Evolutionary conservation across 2,888 invertebrate genomes (phyloP).

Genomic region (Oasisia sp.): DNA sequence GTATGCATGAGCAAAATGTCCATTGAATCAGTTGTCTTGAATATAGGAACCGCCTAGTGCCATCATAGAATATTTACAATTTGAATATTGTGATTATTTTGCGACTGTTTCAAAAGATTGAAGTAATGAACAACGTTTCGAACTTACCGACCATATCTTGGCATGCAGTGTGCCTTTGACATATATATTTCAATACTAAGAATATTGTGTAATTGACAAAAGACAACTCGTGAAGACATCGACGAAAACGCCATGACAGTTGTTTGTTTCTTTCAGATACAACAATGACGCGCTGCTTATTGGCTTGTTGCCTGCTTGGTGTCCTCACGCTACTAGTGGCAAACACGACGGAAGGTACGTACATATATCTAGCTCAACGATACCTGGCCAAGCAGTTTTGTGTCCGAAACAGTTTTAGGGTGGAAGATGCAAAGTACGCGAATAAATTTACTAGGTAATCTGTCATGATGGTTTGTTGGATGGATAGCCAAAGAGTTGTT

Average conservation of each 20-base stretch:
- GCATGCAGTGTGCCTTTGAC: too few species aligned
- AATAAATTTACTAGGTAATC: too few species aligned
- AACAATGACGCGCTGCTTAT: neutral
- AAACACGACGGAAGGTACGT: neutral
- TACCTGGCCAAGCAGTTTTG: neutral
- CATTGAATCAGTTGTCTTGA: too few species aligned
- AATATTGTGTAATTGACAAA: neutral
- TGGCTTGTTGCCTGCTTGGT: slow-evolving; percentile 13
- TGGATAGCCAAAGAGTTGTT: too few species aligned
- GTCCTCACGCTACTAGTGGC: neutral
- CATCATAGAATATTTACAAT: too few species aligned
- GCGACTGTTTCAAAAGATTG: too few species aligned
- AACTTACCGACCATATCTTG: too few species aligned
- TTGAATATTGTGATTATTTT: too few species aligned
- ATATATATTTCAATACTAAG: neutral
- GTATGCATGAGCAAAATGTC: too few species aligned
- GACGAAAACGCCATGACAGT: neutral
- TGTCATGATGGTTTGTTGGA: too few species aligned
- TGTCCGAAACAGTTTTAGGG: neutral
- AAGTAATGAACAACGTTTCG: too few species aligned
- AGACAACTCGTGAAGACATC: neutral
- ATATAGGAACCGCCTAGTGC: too few species aligned
- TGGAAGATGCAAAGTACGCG: neutral
- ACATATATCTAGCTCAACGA: neutral
- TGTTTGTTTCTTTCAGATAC: slow-evolving; percentile 13